Base-by-base conservation (phyloP, 2,888 invertebrate genomes). In the Dorcus parallelipipedus region DNA sequence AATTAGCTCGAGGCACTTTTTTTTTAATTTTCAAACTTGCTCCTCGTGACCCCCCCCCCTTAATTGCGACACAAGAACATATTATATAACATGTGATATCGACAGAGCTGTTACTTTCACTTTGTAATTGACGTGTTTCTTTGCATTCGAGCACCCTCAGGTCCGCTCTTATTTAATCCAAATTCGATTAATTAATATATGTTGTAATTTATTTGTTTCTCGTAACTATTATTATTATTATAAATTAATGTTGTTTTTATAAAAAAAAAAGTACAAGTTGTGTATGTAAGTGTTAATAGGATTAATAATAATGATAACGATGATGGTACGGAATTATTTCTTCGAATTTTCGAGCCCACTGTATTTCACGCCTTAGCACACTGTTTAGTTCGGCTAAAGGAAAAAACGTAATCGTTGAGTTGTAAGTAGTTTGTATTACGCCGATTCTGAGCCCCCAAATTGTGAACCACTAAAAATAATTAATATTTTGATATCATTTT, bases 281-380 rank as follows among this genome's bases (percentile, higher is more conserved):
- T 59, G 59, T 59, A 59, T 55, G 55, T 55, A 55, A 55, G 55
- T 58, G 58, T 59, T 59, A 54, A n/a, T 45, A 45, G 45, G 9
- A 45, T 33, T 33, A 33, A 33, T 33, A 33, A 33, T 33, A 33
- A 33, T 33, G 26, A 33, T 33, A 33, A 33, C 26, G 26, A 33
- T 33, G 26, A 33, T 33, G 26, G 26, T 10, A 45, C n/a, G 45
- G 23, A 45, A 45, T 10, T 45, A 45, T 45, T 45, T 45, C 45
- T 45, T 45, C 45, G 23, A 17, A 33, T 33, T 33, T 33, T 33
- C 26, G 20, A 45, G 20, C 3, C 26, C 50, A 56, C 51, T 51
- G 43, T 56, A 56, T 56, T 56, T 56, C 48, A 54, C 49, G 56
- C 56, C 56, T 56, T 51, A 56, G 56, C 56, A 56, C 56, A 17